phyloP scores from a whole-genome alignment of 2,113 vertebrate genomes.

The Peromyscus californicus region DNA sequence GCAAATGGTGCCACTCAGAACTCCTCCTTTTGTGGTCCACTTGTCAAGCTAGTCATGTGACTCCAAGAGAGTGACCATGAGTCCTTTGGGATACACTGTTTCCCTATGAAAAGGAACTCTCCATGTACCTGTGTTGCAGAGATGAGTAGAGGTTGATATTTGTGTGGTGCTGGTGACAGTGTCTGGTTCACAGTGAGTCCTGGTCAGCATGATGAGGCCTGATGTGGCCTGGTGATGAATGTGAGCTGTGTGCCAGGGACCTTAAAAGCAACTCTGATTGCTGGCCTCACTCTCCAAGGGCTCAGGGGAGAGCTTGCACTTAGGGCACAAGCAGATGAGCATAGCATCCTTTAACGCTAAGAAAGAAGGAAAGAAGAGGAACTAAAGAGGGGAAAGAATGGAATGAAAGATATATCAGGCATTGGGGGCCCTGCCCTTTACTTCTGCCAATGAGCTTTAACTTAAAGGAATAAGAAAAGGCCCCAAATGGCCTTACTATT shows the following conservation, averaged over 20 bases:
- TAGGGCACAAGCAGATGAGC: not conserved
- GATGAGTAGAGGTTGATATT: not conserved
- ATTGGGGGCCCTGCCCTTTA: not conserved
- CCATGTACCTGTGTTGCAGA: not conserved
- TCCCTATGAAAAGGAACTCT: not conserved
- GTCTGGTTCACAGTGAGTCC: not conserved
- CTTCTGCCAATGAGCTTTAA: not conserved
- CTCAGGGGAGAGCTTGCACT: too few relatives aligned
- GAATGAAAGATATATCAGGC: not conserved
- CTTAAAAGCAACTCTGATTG: not conserved
- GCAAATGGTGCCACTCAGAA: rapidly evolving
- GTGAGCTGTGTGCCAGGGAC: rapidly evolving
- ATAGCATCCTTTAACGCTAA: not conserved
- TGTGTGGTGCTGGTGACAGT: not conserved
- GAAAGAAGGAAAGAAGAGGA: not conserved
- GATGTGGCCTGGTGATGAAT: not conserved
- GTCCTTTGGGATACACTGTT: not conserved
- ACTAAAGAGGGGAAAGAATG: rapidly evolving
- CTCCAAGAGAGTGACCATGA: rapidly evolving
- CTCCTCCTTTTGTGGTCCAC: rapidly evolving
- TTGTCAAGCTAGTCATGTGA: rapidly evolving
- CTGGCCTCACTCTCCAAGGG: not conserved
- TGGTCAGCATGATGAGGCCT: not conserved
- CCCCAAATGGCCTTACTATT: too few relatives aligned
- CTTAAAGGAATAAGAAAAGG: not conserved